These are phyloP conservation scores for Benitochromis conjunctus DNA, from an alignment of 2,113 vertebrate species.

Conservation along the genomic window DNA sequence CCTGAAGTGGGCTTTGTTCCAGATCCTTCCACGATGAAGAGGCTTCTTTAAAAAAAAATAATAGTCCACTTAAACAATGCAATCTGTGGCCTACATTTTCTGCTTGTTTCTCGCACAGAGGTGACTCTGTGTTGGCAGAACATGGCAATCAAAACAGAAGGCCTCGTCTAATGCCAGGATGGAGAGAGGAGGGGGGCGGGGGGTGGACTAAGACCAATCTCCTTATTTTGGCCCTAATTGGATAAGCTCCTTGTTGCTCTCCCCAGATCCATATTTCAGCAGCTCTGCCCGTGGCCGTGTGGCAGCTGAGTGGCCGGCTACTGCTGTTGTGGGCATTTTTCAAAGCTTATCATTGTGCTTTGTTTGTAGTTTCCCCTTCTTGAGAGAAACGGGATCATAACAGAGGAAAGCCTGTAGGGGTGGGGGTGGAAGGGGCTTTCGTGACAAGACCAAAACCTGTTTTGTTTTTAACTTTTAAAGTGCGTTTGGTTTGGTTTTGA, in stretches of 20 bases:
- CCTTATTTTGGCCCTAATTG: constrained; percentile 68
- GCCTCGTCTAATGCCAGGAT: constrained; percentile 53
- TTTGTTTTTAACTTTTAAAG: background rate
- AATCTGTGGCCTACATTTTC: constrained; percentile 23
- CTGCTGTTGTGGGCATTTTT: constrained; percentile 45
- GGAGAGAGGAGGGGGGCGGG: constrained; percentile 30
- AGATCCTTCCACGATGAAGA: constrained; percentile 19
- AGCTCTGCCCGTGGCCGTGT: constrained; percentile 25
- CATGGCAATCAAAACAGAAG: constrained; percentile 59
- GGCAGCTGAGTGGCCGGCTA: constrained; percentile 10
- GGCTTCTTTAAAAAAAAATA: background rate
- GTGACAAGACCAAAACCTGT: background rate
- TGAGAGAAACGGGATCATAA: background rate
- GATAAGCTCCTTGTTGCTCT: constrained; percentile 64
- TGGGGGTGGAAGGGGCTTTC: background rate
- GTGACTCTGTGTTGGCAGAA: constrained; percentile 53
- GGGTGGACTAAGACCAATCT: constrained; percentile 57
- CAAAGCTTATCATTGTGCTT: constrained; percentile 45
- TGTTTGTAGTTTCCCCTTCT: constrained; percentile 28
- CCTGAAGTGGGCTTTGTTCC: constrained; percentile 44
- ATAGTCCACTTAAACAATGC: constrained; percentile 14
- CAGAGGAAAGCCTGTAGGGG: background rate
- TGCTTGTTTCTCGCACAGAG: background rate
- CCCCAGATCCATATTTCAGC: constrained; percentile 65
- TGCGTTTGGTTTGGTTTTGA: fast-evolving